These are phyloP conservation scores for Zosterops pallidus DNA, from an alignment of 2,113 vertebrate genomes.

Conservation along the genomic window DNA sequence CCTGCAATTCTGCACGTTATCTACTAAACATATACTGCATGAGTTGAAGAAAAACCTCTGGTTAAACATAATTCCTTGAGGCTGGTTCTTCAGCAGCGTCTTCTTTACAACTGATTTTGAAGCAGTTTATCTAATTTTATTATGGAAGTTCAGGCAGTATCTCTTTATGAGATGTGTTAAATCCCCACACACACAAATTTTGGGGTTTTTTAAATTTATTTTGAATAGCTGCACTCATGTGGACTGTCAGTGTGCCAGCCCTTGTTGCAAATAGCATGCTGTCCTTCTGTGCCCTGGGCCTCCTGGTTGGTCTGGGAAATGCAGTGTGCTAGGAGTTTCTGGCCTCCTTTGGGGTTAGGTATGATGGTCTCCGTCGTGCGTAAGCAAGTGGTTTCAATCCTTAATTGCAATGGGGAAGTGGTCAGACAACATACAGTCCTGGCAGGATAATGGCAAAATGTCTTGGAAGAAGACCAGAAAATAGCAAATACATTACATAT, in stretches of 20 bases:
- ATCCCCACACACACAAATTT: background rate
- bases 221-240: background rate
- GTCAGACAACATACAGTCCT: conserved; percentile 77
- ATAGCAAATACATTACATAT: conserved; percentile 58
- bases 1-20: background rate
- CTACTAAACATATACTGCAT: background rate
- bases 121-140: background rate
- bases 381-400: conserved; percentile 82
- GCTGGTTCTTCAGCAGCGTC: fast-evolving
- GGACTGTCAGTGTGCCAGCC: conserved; percentile 37
- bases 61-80: background rate
- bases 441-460: conserved; percentile 72
- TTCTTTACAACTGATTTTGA: background rate
- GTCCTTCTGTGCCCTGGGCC: conserved; percentile 60
- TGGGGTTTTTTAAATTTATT: background rate
- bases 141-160: background rate
- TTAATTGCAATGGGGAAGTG: conserved; percentile 83
- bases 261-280: conserved; percentile 32
- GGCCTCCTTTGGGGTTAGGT: conserved; percentile 78
- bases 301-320: conserved; percentile 68
- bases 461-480: conserved; percentile 73
- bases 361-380: conserved; percentile 80
- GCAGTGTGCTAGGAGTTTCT: conserved; percentile 75
- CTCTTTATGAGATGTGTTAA: background rate
- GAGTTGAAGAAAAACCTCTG: background rate